Evolutionary conservation across 1,140 invertebrate genomes (phyloP), one percentile per base, ranked within the genome.

Genomic region (Meteorus sp.): DNA sequence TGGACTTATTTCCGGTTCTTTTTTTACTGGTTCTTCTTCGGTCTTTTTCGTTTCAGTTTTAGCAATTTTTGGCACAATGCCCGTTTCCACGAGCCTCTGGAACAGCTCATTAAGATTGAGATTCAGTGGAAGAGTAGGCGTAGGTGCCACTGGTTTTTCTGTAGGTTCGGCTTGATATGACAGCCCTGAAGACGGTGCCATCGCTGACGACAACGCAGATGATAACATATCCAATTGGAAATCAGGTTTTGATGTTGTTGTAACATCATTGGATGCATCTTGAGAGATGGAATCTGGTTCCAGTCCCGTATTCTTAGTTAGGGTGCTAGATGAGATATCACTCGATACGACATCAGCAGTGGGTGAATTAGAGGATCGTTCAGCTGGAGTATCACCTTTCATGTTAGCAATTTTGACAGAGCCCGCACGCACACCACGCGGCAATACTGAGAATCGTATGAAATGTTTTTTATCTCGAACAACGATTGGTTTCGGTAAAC

Each of bases 401-500:
- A 93, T 92, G 50, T 87, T 85, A 2, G 80, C 75, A 17, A 92
- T 89, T 59, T 81, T 82, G 0, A 90, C 81, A 54, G 84, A 81
- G 0, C 91, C 90, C 0, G 89, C 86, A 41, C 81, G 82, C 2
- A 90, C 80, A 20, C 89, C 87, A 48, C 87, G 85, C 0, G 94
- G 91, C 48, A 95, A 77, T 0, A 89, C 88, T 0, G 89, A 85
- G 61, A 96, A 87, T 27, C 92, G 81, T 17, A 98, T 85, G 65
- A 90, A 94, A 75, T 94, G 91, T 62, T 89, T 89, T 59, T 88
- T 86, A 15, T 87, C 89, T 19, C 87, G 85, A 22, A 97, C 83
- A 48, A 89, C 84, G 51, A 96, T 88, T 1, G 93, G 88, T 69
- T 94, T 93, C 0, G 95, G 94, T 35, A 96, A 82, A 7, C 94